Percentiles rank a stretch among this genome's conserved stretches.
Conservation (phyloP, 2,797 vertebrate species). For the Neoniphon sammara region DNA sequence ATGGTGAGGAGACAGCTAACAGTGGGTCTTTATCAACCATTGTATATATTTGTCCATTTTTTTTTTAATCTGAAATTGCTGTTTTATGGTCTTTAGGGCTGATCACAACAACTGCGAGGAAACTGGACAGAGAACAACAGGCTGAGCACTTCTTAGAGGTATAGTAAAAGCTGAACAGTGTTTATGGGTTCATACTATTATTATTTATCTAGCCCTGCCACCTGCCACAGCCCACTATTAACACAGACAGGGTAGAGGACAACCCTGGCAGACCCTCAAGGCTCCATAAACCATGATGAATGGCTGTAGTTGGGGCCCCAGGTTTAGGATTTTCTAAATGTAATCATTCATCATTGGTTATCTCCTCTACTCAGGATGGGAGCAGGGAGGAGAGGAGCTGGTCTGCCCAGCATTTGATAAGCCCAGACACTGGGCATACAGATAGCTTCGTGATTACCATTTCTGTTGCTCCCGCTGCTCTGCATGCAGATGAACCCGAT, state of each 20-base stretch:
- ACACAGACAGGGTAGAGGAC: slow-evolving; percentile 70
- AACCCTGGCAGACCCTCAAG: slow-evolving; percentile 71
- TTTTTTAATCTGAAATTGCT: slow-evolving; percentile 13
- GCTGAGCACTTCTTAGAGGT: slow-evolving; percentile 96
- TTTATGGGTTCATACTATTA: slow-evolving; percentile 52
- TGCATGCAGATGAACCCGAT: slow-evolving; percentile 81
- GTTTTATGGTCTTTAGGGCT: slow-evolving; percentile 85
- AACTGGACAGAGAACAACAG: slow-evolving; percentile 95
- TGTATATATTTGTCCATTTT: background rate
- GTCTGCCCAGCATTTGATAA: slow-evolving; percentile 74
- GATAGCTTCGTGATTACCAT: slow-evolving; percentile 78
- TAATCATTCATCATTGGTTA: slow-evolving; percentile 82
- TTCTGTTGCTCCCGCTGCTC: slow-evolving; percentile 65
- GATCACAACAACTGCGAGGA: slow-evolving; percentile 95
- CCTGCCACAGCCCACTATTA: slow-evolving; percentile 70
- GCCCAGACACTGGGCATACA: slow-evolving; percentile 73
- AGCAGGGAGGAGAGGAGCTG: slow-evolving; percentile 63
- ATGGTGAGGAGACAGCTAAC: background rate
- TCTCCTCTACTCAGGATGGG: slow-evolving; percentile 74
- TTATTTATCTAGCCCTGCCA: slow-evolving; percentile 75
- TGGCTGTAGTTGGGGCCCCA: slow-evolving; percentile 67
- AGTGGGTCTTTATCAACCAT: background rate
- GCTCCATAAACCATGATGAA: slow-evolving; percentile 79
- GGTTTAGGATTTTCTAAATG: slow-evolving; percentile 74
- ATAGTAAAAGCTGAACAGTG: slow-evolving; percentile 59